Conservation (phyloP, 2,797 vertebrate species). For the Cynopterus sphinx region DNA sequence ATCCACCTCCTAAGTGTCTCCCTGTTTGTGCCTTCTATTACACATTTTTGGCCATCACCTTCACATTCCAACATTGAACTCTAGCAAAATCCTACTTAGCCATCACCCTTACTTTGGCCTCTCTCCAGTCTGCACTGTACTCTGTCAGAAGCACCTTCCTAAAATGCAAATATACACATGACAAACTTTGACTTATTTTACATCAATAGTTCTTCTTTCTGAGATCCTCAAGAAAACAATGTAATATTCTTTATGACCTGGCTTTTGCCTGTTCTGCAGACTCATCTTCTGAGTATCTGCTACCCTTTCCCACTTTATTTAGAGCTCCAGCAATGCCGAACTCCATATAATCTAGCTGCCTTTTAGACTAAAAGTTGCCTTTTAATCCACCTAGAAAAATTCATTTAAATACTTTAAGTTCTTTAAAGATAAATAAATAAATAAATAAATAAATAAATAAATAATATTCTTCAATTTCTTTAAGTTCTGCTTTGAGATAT, state of each 20-base stretch:
- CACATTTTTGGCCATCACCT: background rate
- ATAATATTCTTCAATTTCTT: background rate
- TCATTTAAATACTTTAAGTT: background rate
- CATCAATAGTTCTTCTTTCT: background rate
- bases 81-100: background rate
- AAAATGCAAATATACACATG: background rate
- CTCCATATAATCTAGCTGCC: too few species aligned
- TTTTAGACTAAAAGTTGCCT: background rate
- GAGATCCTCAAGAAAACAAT: background rate
- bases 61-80: background rate
- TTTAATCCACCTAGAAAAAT: background rate
- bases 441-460: too few species aligned
- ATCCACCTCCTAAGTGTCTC: background rate
- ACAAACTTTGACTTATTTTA: background rate
- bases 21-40: background rate
- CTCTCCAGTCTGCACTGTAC: background rate
- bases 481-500: background rate
- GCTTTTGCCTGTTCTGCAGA: background rate
- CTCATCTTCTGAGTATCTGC: background rate
- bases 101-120: too few species aligned
- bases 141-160: background rate
- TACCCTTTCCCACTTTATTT: background rate
- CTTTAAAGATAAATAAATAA: too few species aligned
- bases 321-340: background rate
- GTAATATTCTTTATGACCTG: background rate